Evolutionary conservation across 35 echinoderm and acorn worm species (phyloP), one percentile per base, ranked within the genome.

Genomic region (Acanthaster planci): DNA sequence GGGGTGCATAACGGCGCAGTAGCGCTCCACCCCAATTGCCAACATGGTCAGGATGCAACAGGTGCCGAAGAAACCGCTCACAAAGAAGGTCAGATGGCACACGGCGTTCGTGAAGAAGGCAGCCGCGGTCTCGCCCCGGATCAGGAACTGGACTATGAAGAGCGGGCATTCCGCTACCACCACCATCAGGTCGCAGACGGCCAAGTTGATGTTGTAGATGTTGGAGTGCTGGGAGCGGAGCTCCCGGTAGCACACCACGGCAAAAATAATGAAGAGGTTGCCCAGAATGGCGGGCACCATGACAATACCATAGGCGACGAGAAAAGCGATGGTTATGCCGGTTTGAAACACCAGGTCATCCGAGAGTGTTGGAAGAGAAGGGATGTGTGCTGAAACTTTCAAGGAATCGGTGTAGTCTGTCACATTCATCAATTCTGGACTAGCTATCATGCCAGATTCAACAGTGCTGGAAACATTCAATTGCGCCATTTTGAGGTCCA

Each of bases 1-100:
- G 17, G 95, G 95, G 38, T 97, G 87, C 5, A 97, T 78, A 0
- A 97, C 88, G 32, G 79, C 59, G 59, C 87, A 93, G 52, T 89
- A 97, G 21, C 95, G 77, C 47, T 97, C 95, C 23, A 97, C 84
- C 29, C 88, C 93, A 12, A 97, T 76, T 5, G 91, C 91, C 0
- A 97, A 42, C 29, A 92, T 84, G 1, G 91, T 97, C 50, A 97
- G 86, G 3, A 93, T 82, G 32, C 87, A 93, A 0, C 79, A 86
- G 7, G 95, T 90, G 8, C 90, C 95, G 80, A 93, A 93, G 60
- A 97, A 90, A 16, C 76, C 81, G 64, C 84, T 90, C 55, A 97
- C 64, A 44, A 93, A 93, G 37, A 90, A 97, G 21, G 81, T 72
- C 52, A 84, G 39, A 7, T 68, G 79, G 50, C 95, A 97, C 51